Conservation (phyloP, 2,888 invertebrate species). For the Thereva nobilitata region DNA sequence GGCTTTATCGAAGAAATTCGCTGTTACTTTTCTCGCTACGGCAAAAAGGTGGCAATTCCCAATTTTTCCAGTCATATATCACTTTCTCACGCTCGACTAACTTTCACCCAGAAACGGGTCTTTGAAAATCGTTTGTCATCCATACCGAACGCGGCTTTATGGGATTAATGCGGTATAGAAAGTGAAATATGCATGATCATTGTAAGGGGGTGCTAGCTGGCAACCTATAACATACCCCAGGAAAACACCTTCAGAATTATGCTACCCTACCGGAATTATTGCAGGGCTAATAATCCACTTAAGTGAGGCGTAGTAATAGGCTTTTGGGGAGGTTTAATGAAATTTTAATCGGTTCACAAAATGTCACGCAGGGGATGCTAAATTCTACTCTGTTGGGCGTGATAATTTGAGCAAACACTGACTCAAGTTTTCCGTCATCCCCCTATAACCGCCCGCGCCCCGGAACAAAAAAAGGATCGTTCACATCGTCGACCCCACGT, state of each 20-base stretch:
- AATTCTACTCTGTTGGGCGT: not conserved
- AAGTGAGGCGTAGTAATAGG: conserved; percentile 21
- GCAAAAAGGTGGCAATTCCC: no score
- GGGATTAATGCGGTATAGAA: no score
- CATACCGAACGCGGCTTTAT: no score
- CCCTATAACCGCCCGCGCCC: no score
- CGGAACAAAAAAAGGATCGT: no score
- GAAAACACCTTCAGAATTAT: not conserved
- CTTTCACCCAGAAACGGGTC: no score
- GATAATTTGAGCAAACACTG: conserved; percentile 6
- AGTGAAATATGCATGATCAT: not conserved
- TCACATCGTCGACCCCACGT: no score
- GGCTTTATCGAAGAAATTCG: no score
- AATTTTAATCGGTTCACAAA: conserved; percentile 26
- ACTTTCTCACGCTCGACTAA: no score
- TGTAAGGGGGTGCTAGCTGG: not conserved
- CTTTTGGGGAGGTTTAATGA: conserved; percentile 20
- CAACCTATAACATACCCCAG: not conserved
- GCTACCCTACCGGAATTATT: conserved; percentile 12
- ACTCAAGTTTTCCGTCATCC: not conserved
- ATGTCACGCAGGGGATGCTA: conserved; percentile 1
- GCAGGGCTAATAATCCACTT: conserved; percentile 23
- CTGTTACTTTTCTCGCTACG: no score
- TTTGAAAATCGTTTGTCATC: no score
- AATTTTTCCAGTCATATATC: no score